Evolutionary conservation across 1,140 invertebrate species (phyloP), one percentile per base, ranked within the genome.

Genomic region (Tetranychus urticae): DNA sequence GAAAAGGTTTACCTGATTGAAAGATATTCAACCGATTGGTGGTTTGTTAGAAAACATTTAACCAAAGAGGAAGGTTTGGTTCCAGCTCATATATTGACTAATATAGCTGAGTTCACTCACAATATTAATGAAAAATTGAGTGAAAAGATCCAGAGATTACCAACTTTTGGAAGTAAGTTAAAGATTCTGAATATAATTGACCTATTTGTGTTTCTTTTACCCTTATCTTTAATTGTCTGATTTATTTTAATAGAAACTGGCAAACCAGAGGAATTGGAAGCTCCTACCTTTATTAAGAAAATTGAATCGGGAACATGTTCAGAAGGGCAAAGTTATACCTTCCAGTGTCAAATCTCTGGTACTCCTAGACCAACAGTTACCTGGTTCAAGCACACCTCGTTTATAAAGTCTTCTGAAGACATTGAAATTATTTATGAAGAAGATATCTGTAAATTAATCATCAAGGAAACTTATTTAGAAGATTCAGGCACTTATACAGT

Each of bases 401-500:
- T 91, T 62, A 88, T 92, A 35, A 89, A 90, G 73, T 83, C 82
- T 36, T 56, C 36, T 57, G 39, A 46, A 36, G 23, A 60, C 14
- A 48, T 68, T n/a, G 79, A 91, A 77, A 88, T 91, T 72, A 89
- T 83, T 71, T 92, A 90, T 68, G 86, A 88, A 68, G 86, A 89
- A 64, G 86, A 90, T 61, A 90, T 88, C 70, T 86, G 86, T 0
- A 90, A 87, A 3, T 73, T 98, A 31, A 83, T 94, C 33, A 94
- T 97, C 64, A 81, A 82, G 59, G 92, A 97, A 77, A 88, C 94
- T 1, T 93, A 91, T 72, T 88, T 90, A 0, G 92, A 97, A 77
- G 93, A 98, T 73, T 86, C 90, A 2, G 93, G 91, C 2, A 85
- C 83, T 54, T 97, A 94, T 72, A 96, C 90, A 0, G 93, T 91